A percentile compares a stretch with the other conserved stretches of the same genome.
Evolutionary conservation across 1,140 invertebrate species (phyloP).

Genomic region (Scylla paramamosain): DNA sequence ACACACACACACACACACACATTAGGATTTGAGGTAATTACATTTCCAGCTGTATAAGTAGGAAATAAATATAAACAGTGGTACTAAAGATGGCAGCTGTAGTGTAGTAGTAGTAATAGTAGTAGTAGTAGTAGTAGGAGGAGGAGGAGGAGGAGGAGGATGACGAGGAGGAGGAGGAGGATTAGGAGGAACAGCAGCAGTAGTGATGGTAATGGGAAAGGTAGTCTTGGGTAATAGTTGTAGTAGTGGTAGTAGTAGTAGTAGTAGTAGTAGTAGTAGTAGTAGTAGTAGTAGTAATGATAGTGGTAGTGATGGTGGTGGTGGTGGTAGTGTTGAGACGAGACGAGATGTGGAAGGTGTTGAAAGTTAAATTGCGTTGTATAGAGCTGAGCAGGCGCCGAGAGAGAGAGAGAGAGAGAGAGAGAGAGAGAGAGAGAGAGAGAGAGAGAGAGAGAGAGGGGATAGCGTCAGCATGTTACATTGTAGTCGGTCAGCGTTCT

Average conservation of each 20-base stretch:
- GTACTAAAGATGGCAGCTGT: too few species aligned
- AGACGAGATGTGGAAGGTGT: neutral
- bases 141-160: neutral
- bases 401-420: neutral
- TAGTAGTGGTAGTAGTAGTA: neutral
- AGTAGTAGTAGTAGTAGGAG: too few species aligned
- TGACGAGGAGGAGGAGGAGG: neutral
- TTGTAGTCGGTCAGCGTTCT: neutral
- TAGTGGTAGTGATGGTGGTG: too few species aligned
- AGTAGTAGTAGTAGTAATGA: neutral
- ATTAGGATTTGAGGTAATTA: too few species aligned
- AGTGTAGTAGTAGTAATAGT: too few species aligned
- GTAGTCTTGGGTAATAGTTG: neutral
- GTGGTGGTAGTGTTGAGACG: neutral
- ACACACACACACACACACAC: conserved; percentile 38
- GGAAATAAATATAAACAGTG: neutral
- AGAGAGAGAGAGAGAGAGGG: too few species aligned
- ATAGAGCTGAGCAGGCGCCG: neutral
- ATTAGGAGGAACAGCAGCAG: neutral
- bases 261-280: neutral
- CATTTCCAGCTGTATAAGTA: neutral
- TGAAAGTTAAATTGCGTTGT: too few species aligned
- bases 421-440: too few species aligned
- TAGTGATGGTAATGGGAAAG: neutral
- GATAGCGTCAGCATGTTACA: neutral